phyloP scores from a whole-genome alignment of 2,113 vertebrate genomes.

The Ia io region DNA sequence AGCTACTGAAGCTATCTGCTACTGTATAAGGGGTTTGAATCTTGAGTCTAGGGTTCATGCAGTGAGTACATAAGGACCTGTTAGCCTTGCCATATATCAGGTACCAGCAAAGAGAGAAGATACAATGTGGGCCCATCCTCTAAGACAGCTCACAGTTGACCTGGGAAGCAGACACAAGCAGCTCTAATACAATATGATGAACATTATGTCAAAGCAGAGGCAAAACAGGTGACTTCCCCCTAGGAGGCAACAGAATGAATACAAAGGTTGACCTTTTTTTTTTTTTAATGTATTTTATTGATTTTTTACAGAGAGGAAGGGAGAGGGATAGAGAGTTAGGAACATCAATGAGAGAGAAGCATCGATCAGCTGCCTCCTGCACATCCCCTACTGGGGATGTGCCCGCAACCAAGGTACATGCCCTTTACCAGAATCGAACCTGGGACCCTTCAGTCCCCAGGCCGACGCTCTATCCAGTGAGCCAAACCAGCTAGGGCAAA shows the following conservation, averaged over 20 bases:
- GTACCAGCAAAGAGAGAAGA: background rate
- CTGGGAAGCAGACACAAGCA: background rate
- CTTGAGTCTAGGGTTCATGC: background rate
- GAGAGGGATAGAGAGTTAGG: too few relatives aligned
- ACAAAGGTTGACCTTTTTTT: slow-evolving; percentile 15
- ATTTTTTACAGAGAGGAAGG: too few relatives aligned
- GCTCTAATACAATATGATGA: background rate
- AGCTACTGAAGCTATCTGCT: background rate
- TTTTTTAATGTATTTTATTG: too few relatives aligned
- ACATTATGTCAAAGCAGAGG: background rate
- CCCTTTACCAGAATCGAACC: too few relatives aligned
- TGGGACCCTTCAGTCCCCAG: too few relatives aligned
- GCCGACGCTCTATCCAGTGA: too few relatives aligned
- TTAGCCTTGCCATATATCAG: background rate
- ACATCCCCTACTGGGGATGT: too few relatives aligned
- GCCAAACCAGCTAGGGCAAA: background rate
- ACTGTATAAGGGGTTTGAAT: background rate
- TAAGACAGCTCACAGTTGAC: background rate
- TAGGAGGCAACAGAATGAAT: background rate
- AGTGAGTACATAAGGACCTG: background rate
- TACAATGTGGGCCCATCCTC: background rate
- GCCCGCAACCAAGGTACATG: too few relatives aligned
- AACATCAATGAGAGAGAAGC: too few relatives aligned
- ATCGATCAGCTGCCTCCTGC: too few relatives aligned
- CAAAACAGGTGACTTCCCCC: background rate